phyloP scores from a whole-genome alignment of 2,797 vertebrate species.

The Acanthopagrus latus region DNA sequence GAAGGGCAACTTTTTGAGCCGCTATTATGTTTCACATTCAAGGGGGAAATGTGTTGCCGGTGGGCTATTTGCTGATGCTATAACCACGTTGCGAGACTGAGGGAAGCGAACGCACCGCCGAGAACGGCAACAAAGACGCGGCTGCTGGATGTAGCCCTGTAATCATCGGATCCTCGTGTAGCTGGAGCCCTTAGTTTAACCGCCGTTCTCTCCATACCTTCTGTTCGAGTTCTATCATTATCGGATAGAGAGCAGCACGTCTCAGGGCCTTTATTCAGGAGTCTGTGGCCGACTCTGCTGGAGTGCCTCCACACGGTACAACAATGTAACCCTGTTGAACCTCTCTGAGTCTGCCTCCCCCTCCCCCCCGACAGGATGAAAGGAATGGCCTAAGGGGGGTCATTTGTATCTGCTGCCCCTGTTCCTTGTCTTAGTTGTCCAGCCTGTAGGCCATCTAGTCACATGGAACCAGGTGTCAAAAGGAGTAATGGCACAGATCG shows the following conservation, averaged over 20 bases:
- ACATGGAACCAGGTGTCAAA: constrained; percentile 74
- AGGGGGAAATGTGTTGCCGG: constrained; percentile 14
- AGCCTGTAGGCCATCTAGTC: constrained; percentile 71
- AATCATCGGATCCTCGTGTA: constrained; percentile 47
- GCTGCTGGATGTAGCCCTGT: constrained; percentile 16
- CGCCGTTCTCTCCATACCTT: constrained; percentile 34
- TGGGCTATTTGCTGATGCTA: constrained; percentile 30
- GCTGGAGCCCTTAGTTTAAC: constrained; percentile 58
- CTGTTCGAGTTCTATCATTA: constrained; percentile 58
- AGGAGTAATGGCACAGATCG: constrained; percentile 76
- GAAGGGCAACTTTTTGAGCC: constrained; percentile 12
- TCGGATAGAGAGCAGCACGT: constrained; percentile 34
- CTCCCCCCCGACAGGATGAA: constrained; percentile 42
- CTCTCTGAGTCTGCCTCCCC: constrained; percentile 16
- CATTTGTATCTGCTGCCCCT: constrained; percentile 77
- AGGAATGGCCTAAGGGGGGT: constrained; percentile 67
- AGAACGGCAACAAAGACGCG: constrained; percentile 24
- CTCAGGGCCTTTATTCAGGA: constrained; percentile 22
- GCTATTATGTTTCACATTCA: constrained; percentile 34
- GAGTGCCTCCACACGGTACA: constrained; percentile 40
- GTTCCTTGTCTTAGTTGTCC: constrained; percentile 70
- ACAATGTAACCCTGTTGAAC: constrained; percentile 44
- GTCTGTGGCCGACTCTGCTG: constrained; percentile 30
- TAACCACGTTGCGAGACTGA: constrained; percentile 31
- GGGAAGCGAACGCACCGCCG: constrained; percentile 35